Evolutionary conservation across 1,140 invertebrate genomes (phyloP).

Genomic region (Drosophila sp.): DNA sequence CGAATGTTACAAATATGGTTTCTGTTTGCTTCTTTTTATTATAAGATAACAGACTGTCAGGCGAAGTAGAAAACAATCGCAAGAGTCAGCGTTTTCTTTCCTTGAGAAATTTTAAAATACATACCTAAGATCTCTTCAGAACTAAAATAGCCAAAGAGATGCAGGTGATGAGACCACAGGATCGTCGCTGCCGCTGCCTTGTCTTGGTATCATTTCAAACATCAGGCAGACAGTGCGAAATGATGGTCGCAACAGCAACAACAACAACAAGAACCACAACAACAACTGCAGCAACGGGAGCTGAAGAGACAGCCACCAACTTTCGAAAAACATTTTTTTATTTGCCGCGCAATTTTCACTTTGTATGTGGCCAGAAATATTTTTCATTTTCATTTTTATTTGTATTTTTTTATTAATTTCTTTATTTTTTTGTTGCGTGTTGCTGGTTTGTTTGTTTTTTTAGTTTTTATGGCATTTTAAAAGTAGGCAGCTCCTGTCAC

Average conservation of each 20-base stretch:
- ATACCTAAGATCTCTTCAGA: not conserved
- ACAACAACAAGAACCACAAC: slow-evolving; percentile 25
- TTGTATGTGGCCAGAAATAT: slow-evolving; percentile 55
- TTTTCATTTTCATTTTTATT: slow-evolving; percentile 31
- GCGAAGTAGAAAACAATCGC: too few species aligned
- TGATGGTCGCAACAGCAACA: slow-evolving; percentile 48
- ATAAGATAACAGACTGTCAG: too few species aligned
- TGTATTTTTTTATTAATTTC: slow-evolving; percentile 33
- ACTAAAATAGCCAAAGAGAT: not conserved
- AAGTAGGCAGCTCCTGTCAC: slow-evolving; percentile 54
- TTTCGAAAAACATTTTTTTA: slow-evolving; percentile 75
- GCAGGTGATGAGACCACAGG: slow-evolving; percentile 40
- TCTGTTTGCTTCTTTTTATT: not conserved
- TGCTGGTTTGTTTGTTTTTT: slow-evolving; percentile 46
- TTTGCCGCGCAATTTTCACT: slow-evolving; percentile 56
- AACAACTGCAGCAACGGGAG: slow-evolving; percentile 31
- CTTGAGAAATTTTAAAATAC: too few species aligned
- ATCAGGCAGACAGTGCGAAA: slow-evolving; percentile 56
- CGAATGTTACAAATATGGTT: not conserved
- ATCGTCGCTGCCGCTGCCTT: slow-evolving; percentile 35
- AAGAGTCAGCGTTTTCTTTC: too few species aligned
- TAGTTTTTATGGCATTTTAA: slow-evolving; percentile 75
- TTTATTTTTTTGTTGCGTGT: slow-evolving; percentile 25
- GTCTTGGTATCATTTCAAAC: slow-evolving; percentile 67
- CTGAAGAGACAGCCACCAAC: slow-evolving; percentile 50